Base-by-base conservation (phyloP, 2,888 invertebrate genomes). In the Philereme transversata region DNA sequence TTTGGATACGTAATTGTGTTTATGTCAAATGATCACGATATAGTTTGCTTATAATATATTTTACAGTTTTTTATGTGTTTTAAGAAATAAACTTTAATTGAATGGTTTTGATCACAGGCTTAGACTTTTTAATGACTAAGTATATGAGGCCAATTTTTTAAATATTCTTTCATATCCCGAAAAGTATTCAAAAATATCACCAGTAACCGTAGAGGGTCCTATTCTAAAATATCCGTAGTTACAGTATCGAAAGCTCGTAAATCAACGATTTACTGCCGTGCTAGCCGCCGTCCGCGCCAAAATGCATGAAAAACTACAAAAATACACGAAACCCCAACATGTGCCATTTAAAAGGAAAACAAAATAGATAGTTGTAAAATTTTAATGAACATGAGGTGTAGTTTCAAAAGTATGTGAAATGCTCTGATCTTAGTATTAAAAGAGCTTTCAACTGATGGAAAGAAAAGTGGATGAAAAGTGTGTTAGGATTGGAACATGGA, bases 201-300 rank as follows among this genome's bases (percentile, higher is more conserved):
- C 7, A 34, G 47, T 2, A 33, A 8, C 54, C 47, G 47, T 51
- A 46, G 40, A 43, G 33, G 56, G 61, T 57, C 51, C 57, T 49
- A 67, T 62, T 64, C 68, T 63, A 41, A 53, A 64, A 62, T 62
- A 63, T 53, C 54, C 46, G 55, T 56, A 57, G 65, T 60, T 51
- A 59, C 65, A 49, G 57, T 64, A 67, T 64, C 62, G 69, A 66
- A 46, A 48, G 58, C 38, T 59, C 70, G 67, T 72, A 72, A 69
- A 72, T 72, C 66, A 68, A 40, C 41, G 67, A 60, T 65, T 70
- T 69, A 70, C 61, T 62, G 64, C 55, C 62, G 61, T 60, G 65
- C 57, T 60, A 53, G 48, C 50, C 57, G 47, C 54, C 54, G 55
- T 65, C 54, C 49, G 59, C 62, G 59, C 50, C 51, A 41, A 59